A percentile compares a stretch with the other conserved stretches of the same genome.
Conservation (phyloP, 2,888 invertebrate species). For the Tortricodes alternella region DNA sequence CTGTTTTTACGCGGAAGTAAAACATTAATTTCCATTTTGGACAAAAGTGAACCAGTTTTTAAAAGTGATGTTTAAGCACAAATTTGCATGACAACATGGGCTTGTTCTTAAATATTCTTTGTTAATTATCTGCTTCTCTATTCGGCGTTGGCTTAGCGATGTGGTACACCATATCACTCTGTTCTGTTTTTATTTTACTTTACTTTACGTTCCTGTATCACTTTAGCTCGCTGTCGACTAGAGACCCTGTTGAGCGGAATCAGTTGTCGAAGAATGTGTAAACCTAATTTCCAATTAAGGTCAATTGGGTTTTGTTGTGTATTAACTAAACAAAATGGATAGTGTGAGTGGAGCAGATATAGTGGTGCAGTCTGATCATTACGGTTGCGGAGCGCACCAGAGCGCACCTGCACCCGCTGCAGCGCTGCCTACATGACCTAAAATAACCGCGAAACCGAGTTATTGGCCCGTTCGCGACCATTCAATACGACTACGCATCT, state of each 20-base stretch:
- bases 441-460: constrained; percentile 79
- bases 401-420: constrained; percentile 64
- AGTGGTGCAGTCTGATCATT: constrained; percentile 63
- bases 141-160: too few species aligned
- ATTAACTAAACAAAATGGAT: constrained; percentile 20
- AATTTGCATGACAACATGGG: constrained; percentile 68
- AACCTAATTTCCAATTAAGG: constrained; percentile 23
- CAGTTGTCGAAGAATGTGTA: constrained; percentile 26
- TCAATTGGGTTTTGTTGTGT: constrained; percentile 20
- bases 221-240: too few species aligned
- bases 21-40: constrained; percentile 70
- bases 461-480: constrained; percentile 63
- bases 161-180: too few species aligned
- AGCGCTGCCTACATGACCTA: constrained; percentile 61
- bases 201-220: too few species aligned
- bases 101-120: constrained; percentile 52
- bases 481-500: constrained; percentile 62
- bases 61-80: constrained; percentile 65
- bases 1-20: constrained; percentile 61
- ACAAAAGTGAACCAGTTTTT: constrained; percentile 67
- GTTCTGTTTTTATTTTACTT: too few species aligned
- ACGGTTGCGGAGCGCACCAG: too few species aligned
- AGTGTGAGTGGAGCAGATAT: constrained; percentile 35
- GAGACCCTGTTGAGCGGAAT: constrained; percentile 36
- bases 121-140: constrained; percentile 43